These are phyloP conservation scores for Oophaga pumilio DNA, from an alignment of 2,113 vertebrate species.

Conservation along the genomic window DNA sequence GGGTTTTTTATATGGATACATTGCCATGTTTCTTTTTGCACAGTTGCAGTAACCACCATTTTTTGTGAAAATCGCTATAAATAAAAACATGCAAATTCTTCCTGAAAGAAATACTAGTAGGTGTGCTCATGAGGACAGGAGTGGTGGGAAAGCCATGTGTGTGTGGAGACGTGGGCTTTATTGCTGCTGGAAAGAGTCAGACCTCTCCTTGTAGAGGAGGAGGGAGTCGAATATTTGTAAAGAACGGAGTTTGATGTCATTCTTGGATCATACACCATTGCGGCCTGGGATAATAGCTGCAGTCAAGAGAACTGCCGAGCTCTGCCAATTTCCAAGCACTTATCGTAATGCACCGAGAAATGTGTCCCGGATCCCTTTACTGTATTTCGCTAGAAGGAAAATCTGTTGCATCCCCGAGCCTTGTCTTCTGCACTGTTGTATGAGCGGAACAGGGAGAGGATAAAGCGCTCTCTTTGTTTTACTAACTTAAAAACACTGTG, in stretches of 20 bases:
- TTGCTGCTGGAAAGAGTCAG: not conserved
- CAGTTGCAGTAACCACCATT: no score
- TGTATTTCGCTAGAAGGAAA: not conserved
- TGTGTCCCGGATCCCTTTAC: not conserved
- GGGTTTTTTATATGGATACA: no score
- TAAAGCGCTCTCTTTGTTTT: not conserved
- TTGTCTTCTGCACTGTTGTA: not conserved
- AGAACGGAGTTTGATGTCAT: constrained; percentile 36
- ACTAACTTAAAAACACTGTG: not conserved
- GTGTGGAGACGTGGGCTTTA: not conserved
- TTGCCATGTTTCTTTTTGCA: not conserved
- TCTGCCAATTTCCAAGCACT: constrained; percentile 28
- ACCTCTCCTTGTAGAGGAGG: not conserved
- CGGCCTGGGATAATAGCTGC: constrained; percentile 4
- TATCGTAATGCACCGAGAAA: not conserved
- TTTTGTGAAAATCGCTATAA: no score
- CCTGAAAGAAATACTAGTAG: not conserved
- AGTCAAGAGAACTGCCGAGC: not conserved
- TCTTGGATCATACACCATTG: constrained; percentile 8
- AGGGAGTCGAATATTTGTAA: not conserved
- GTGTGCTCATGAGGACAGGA: not conserved
- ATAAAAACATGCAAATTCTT: not conserved
- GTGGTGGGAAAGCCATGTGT: not conserved
- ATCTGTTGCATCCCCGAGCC: not conserved
- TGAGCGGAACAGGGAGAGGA: not conserved